These are phyloP conservation scores for Mus pahari DNA, from an alignment of 2,113 vertebrate genomes.

Conservation along the genomic window DNA sequence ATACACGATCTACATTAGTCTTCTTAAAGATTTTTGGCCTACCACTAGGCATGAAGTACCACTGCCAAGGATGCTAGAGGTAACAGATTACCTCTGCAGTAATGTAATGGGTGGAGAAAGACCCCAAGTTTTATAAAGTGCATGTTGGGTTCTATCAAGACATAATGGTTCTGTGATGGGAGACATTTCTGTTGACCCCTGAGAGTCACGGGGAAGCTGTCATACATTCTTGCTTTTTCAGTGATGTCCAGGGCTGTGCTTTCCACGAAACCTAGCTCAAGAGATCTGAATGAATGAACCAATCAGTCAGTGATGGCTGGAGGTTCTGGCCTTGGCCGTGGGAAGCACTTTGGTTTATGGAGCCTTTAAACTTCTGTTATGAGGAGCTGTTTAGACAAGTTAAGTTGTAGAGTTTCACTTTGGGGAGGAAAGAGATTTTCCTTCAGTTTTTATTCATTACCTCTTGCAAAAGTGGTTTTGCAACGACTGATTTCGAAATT, in stretches of 20 bases:
- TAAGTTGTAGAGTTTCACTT: constrained; percentile 76
- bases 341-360: constrained; percentile 67
- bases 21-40: neutral
- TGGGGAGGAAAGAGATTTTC: constrained; percentile 78
- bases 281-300: constrained; percentile 55
- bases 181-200: neutral
- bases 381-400: constrained; percentile 79
- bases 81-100: neutral
- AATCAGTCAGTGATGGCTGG: constrained; percentile 52
- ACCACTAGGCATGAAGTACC: neutral
- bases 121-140: neutral
- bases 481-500: constrained; percentile 80
- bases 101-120: neutral
- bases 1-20: neutral
- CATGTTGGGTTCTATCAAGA: neutral
- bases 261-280: neutral
- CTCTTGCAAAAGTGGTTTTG: constrained; percentile 80
- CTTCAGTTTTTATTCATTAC: constrained; percentile 77
- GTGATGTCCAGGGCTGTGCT: neutral
- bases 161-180: neutral
- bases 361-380: constrained; percentile 62
- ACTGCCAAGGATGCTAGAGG: neutral
- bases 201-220: neutral
- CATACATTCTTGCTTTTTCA: neutral
- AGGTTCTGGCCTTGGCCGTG: constrained; percentile 61